These are phyloP conservation scores for Seriola aureovittata DNA, from an alignment of 2,113 vertebrate species.

Conservation along the genomic window DNA sequence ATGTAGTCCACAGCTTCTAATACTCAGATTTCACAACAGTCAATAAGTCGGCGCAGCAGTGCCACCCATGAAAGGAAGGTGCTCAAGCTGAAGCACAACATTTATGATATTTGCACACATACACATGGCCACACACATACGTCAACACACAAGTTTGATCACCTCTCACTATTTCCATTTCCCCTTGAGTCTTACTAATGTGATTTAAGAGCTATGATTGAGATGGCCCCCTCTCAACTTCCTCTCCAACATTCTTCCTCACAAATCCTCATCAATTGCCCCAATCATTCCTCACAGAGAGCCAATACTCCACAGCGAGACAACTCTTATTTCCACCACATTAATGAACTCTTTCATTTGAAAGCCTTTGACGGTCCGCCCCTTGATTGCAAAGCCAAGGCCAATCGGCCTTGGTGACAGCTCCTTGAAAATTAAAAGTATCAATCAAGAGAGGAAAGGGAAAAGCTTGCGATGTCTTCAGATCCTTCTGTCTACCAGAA, in stretches of 20 bases:
- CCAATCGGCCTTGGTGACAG: constrained; percentile 65
- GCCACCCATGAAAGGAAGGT: constrained; percentile 9
- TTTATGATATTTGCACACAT: constrained; percentile 29
- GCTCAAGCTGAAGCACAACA: background rate
- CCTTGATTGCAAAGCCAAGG: constrained; percentile 74
- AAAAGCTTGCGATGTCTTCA: constrained; percentile 34
- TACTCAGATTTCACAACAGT: constrained; percentile 51
- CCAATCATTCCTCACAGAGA: constrained; percentile 65
- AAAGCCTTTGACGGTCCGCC: constrained; percentile 72
- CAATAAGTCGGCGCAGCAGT: constrained; percentile 45
- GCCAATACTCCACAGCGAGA: constrained; percentile 64
- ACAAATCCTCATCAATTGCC: constrained; percentile 78
- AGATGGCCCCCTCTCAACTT: constrained; percentile 43
- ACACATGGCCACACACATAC: background rate
- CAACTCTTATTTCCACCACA: constrained; percentile 71
- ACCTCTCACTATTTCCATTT: constrained; percentile 45
- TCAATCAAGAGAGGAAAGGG: constrained; percentile 69
- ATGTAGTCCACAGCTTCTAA: constrained; percentile 48
- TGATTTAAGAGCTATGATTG: constrained; percentile 72
- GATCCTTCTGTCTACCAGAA: constrained; percentile 20
- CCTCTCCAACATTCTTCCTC: constrained; percentile 46
- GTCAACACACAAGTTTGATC: constrained; percentile 31
- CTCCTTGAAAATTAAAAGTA: constrained; percentile 80
- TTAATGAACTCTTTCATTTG: constrained; percentile 80
- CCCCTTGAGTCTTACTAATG: constrained; percentile 70